phyloP scores from a whole-genome alignment of 2,797 vertebrate species.

The Cryptoprocta ferox region DNA sequence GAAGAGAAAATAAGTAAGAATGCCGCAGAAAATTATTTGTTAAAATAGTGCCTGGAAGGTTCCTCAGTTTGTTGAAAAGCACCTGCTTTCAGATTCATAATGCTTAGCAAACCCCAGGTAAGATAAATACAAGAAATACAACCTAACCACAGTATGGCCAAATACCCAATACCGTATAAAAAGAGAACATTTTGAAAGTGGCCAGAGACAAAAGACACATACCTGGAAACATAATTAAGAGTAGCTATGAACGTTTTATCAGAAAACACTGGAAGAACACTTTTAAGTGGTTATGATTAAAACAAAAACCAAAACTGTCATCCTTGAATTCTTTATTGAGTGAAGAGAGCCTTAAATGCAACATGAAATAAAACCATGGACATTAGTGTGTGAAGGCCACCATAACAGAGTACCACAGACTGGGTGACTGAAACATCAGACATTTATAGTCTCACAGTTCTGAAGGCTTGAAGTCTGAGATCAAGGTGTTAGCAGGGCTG shows the following conservation, averaged over 20 bases:
- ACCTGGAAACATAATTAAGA: not conserved
- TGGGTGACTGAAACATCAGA: not conserved
- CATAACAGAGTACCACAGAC: not conserved
- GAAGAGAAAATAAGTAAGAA: not conserved
- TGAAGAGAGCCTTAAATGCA: not conserved
- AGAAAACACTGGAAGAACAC: not conserved
- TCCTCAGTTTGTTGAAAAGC: not conserved
- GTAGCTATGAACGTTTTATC: not conserved
- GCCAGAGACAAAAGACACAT: not conserved
- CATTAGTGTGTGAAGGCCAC: not conserved
- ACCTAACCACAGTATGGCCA: not conserved
- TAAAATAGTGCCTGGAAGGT: not conserved
- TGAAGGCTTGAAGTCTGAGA: not conserved
- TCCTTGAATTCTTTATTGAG: not conserved
- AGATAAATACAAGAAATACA: not conserved
- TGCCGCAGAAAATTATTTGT: not conserved
- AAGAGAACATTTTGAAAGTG: not conserved
- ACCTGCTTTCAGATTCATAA: not conserved
- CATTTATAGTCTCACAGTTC: not conserved
- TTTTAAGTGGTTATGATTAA: not conserved
- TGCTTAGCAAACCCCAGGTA: not conserved
- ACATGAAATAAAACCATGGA: not conserved
- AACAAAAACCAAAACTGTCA: not conserved
- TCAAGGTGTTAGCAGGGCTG: not conserved
- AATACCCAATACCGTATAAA: not conserved